Evolutionary conservation across 2,888 invertebrate genomes (phyloP), one percentile per base, ranked within the genome.

Genomic region (Cyaniris semiargus): DNA sequence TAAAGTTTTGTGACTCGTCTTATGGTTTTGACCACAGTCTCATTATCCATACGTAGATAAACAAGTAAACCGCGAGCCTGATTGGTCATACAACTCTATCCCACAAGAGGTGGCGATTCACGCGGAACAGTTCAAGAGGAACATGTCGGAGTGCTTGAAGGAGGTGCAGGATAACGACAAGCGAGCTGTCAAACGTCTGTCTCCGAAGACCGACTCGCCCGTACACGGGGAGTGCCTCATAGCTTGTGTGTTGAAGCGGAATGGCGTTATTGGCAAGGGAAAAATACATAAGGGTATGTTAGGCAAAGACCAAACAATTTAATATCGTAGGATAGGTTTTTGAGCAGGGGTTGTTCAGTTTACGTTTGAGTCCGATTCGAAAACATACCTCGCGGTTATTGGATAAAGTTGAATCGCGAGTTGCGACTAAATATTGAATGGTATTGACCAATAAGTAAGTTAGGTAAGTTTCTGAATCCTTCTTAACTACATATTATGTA

Each of bases 51-150:
- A 70, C 27, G 23, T 13, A 70, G 44, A 70, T 53, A 77, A 58
- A 10, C 56, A 38, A 31, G 76, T 70, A 48, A 83, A 85, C 8
- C 80, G 76, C 3, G 86, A 86, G 1, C 91, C 91, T 0, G 90
- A 91, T 78, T 91, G 91, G 99, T 89, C 95, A 95, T 96, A 93
- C 82, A 87, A 83, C 76, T 76, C 86, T 0, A 87, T 92, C 15
- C 92, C 91, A 0, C 82, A 84, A 71, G 91, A 89, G 79, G 85
- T 91, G 3, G 83, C 83, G 2, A 76, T 79, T 0, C 87, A 93
- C 80, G 93, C 90, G 0, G 81, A 83, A 0, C 85, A 89, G 60
- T 94, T 94, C 80, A 93, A 92, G 79, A 84, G 81, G 38, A 94
- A 93, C 79, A 92, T 94, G 93, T 84, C 87, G 0, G 91, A 93